Evolutionary conservation across 2,888 invertebrate genomes (phyloP), one percentile per base, ranked within the genome.

Genomic region (Anoncus sp.): DNA sequence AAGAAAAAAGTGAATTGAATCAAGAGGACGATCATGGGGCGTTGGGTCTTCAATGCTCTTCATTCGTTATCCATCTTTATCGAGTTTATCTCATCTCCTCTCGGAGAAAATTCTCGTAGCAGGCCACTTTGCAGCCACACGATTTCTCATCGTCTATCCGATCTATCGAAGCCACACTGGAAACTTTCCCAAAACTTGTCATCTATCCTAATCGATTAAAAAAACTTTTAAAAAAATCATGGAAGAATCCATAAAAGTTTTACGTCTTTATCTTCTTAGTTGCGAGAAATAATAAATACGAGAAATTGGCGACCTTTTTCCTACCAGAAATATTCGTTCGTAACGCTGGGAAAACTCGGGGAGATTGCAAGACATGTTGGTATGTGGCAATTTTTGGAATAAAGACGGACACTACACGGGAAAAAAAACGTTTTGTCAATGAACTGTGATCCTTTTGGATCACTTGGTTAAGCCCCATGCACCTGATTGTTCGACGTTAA

Each of bases 1-100:
- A 12, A 10, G 10, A 66, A 66, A 40, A 55, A 55, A 55, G 55
- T 22, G 63, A 70, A 69, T 75, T 57, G 69, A 75, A 75, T 70
- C 16, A 40, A 55, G 57, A 47, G 57, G 40, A 63, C 47, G 55
- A 53, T 63, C 40, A 47, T 12, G 45, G 57, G 55, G 66, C 20
- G 38, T 53, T 20, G 63, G 57, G 18, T 27, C 18, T 70, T 57
- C 31, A 70, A 57, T 69, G 69, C 24, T 69, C 57, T 75, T 55
- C 27, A 75, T 75, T 75, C 55, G 49, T 75, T 63, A 75, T 47
- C 63, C 27, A 63, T 69, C 75, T 63, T 70, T 49, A 43, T 70
- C 63, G 57, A 47, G 22, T 55, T 57, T 65, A 51, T 49, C 65
- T 51, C 65, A 38, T 65, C 22, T 65, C 38, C 45, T 60, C 18